phyloP scores from a whole-genome alignment of 2,113 vertebrate species.

The Myotis davidii region DNA sequence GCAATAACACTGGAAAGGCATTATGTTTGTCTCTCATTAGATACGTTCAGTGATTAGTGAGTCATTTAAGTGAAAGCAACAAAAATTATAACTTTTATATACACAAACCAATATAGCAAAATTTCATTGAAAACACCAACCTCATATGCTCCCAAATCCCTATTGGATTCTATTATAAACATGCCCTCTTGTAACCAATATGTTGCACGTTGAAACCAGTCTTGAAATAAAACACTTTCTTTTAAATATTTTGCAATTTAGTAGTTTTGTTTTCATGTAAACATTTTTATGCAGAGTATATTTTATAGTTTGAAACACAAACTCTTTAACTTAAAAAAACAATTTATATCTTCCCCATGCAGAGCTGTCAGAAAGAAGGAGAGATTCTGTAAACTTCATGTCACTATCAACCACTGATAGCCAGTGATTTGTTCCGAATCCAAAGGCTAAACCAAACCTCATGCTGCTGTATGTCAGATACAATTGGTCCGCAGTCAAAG shows the following conservation, averaged over 20 bases:
- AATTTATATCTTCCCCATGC: slow-evolving; percentile 74
- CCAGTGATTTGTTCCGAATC: slow-evolving; percentile 89
- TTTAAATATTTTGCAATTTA: slow-evolving; percentile 18
- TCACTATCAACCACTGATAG: slow-evolving; percentile 89
- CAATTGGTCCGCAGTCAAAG: slow-evolving; percentile 90
- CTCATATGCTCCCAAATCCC: not conserved
- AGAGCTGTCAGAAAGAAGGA: slow-evolving; percentile 84
- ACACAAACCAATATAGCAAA: not conserved
- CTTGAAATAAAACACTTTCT: not conserved
- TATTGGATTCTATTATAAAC: not conserved
- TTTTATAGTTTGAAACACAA: slow-evolving; percentile 83
- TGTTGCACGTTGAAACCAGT: not conserved
- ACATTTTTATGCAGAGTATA: slow-evolving; percentile 58
- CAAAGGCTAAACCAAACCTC: slow-evolving; percentile 89
- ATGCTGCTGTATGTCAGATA: slow-evolving; percentile 89
- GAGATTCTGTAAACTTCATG: slow-evolving; percentile 84
- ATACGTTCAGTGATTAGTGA: slow-evolving; percentile 17
- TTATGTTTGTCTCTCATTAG: not conserved
- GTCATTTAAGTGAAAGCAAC: not conserved
- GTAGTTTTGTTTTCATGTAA: slow-evolving; percentile 40
- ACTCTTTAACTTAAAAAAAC: slow-evolving; percentile 80
- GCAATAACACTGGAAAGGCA: not conserved
- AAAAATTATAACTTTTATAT: slow-evolving; percentile 2
- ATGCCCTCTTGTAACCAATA: not conserved
- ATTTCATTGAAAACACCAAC: slow-evolving; percentile 9